Evolutionary conservation across 2,113 vertebrate species (phyloP).

Genomic region (Ancistrus triradiatus): DNA sequence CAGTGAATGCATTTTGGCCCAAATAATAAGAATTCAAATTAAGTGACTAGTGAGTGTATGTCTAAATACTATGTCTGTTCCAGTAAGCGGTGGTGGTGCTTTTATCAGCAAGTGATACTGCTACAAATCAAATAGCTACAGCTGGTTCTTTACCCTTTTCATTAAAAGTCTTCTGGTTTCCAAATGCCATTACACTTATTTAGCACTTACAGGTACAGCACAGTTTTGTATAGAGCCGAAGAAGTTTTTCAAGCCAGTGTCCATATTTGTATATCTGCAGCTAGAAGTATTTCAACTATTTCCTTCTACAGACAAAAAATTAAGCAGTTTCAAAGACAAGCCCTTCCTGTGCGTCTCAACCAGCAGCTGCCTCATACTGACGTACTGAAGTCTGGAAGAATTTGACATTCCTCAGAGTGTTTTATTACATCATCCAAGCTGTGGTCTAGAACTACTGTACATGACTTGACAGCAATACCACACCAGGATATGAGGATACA

Average conservation of each 20-base stretch:
- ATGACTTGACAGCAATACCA: conserved; percentile 29
- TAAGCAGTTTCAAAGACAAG: conserved; percentile 57
- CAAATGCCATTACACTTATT: neutral
- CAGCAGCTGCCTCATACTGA: conserved; percentile 46
- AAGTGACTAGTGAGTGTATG: too few species aligned
- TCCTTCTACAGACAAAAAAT: conserved; percentile 31
- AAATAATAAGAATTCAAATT: too few species aligned
- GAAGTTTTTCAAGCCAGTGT: conserved; percentile 33
- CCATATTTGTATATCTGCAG: conserved; percentile 55
- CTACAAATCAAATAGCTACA: too few species aligned
- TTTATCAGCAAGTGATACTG: neutral
- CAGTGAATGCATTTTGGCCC: too few species aligned
- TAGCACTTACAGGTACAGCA: conserved; percentile 4
- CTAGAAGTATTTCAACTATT: conserved; percentile 51
- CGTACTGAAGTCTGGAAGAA: conserved; percentile 55
- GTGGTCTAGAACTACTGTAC: conserved; percentile 20
- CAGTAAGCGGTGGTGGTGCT: neutral
- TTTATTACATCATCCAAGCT: conserved; percentile 10
- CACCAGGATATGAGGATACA: conserved; percentile 19
- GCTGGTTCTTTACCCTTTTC: neutral
- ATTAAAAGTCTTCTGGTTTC: too few species aligned
- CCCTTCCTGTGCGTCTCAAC: conserved; percentile 68
- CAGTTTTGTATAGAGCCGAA: conserved; percentile 1
- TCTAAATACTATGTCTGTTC: too few species aligned
- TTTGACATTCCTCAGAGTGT: conserved; percentile 21